Evolutionary conservation across 2,113 vertebrate species (phyloP), one percentile per base, ranked within the genome.

Genomic region (Lasiurus borealis): DNA sequence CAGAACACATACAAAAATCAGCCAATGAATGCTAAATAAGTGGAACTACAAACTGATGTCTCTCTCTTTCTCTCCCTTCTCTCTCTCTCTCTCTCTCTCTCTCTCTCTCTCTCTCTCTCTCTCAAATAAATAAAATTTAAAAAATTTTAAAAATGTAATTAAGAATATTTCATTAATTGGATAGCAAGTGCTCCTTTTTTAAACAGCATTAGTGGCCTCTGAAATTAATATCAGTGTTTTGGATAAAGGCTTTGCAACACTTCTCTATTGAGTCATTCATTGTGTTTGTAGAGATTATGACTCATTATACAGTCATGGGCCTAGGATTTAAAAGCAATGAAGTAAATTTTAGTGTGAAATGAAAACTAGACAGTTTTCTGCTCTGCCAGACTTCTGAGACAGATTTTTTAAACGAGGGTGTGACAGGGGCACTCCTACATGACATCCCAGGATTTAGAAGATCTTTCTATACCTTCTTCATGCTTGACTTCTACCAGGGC

Each of bases 281-380:
- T 94, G 29, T 87, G 27, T 93, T 93, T 95, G 40, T 78, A 64
- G 95, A 85, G 82, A 34, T 89, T 76, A 66, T 91, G 84, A 93
- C 29, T 95, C 72, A 76, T 87, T 52, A 34, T 69, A n/a, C 3
- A 93, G 84, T 96, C 93, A 93, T 44, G 50, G 62, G 29, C 62
- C 81, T 76, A 25, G 57, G n/a, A 91, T 57, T 82, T 34, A 46
- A 95, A 90, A 93, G 88, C 75, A 78, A 0, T 57, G 64, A 88
- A 87, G 36, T 81, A 52, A 18, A 64, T 48, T 90, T 96, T 90
- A 36, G 40, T 76, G 44, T 85, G 95, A 94, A 91, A 90, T 75
- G 11, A 84, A 96, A 93, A 34, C 54, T 46, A 85, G 81, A 93
- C 3, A 29, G 18, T 44, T 92, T 91, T 93, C 52, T 48, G 84